A percentile compares a stretch with the other conserved stretches of the same genome.
Evolutionary conservation across 2,113 vertebrate genomes (phyloP).

Genomic region (Campylorhamphus procurvoides): DNA sequence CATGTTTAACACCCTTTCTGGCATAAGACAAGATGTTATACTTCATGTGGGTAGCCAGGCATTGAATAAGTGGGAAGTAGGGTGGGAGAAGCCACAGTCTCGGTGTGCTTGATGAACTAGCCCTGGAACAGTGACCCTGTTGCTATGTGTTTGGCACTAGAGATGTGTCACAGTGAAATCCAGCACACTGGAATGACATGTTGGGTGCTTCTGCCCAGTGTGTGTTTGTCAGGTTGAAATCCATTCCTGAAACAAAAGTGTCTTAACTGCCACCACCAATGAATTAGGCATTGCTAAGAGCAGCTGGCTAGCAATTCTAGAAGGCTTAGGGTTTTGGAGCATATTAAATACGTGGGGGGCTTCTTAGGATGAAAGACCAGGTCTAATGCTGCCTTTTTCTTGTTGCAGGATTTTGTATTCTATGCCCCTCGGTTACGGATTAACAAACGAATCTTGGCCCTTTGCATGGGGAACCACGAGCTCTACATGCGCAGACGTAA

Average conservation of each 20-base stretch:
- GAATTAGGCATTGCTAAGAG: not conserved
- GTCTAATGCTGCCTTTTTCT: not conserved
- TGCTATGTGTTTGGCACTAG: too few relatives aligned
- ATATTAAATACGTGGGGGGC: not conserved
- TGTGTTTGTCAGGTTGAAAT: not conserved
- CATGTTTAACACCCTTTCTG: not conserved
- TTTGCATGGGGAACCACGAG: constrained; percentile 98
- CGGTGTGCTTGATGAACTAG: not conserved
- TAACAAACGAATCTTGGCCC: constrained; percentile 94
- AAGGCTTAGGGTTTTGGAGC: not conserved
- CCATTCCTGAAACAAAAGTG: not conserved
- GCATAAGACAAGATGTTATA: not conserved
- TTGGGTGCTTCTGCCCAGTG: not conserved
- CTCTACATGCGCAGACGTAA: constrained; percentile 97
- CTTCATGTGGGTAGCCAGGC: not conserved
- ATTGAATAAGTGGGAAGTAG: not conserved
- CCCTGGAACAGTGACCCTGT: not conserved
- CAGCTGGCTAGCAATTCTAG: not conserved
- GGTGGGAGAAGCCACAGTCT: not conserved
- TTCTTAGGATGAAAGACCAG: not conserved
- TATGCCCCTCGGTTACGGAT: constrained; percentile 94
- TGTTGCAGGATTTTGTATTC: constrained; percentile 92
- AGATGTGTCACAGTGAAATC: not conserved
- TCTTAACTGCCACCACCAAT: not conserved
- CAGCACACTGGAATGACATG: not conserved